These are phyloP conservation scores for Zoroaster sp. DNA, from an alignment of 53 echinoderm and acorn worm genomes.

Conservation along the genomic window DNA sequence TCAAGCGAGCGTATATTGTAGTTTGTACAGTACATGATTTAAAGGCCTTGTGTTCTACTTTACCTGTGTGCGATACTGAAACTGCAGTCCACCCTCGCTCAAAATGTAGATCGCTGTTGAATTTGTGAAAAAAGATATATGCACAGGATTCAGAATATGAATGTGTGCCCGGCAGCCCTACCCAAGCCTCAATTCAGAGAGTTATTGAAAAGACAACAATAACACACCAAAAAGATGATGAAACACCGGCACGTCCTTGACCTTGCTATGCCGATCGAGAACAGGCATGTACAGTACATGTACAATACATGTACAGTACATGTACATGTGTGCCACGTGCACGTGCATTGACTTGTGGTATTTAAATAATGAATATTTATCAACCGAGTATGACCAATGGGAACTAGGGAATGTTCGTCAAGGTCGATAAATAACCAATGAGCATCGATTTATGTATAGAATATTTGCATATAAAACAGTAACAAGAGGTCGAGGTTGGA, in stretches of 20 bases:
- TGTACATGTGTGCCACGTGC: not conserved
- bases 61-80: no score
- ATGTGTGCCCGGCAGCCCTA: no score
- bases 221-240: not conserved
- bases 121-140: no score
- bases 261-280: not conserved
- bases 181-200: no score
- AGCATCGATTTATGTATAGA: not conserved
- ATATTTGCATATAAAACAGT: not conserved
- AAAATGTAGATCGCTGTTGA: no score
- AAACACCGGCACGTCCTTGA: not conserved
- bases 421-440: not conserved
- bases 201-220: no score
- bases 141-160: no score
- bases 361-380: conserved; percentile 26
- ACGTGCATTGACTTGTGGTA: not conserved
- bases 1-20: no score
- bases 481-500: no score
- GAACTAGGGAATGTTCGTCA: not conserved
- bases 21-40: no score
- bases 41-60: no score
- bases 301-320: not conserved
- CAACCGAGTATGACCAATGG: not conserved
- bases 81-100: no score
- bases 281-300: not conserved